phyloP scores from a whole-genome alignment of 2,888 invertebrate genomes.

The Euplagia quadripunctaria region DNA sequence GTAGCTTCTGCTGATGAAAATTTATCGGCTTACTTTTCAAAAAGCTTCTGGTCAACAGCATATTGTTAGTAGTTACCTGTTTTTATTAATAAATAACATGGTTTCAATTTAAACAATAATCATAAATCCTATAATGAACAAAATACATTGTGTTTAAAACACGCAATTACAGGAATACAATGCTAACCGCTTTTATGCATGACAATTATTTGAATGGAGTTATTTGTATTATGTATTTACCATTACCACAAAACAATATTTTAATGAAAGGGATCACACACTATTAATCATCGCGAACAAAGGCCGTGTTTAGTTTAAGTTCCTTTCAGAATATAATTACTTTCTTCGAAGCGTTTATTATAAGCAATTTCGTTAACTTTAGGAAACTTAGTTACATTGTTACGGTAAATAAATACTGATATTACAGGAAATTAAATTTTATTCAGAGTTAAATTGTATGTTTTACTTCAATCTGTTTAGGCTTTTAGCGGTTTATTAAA shows the following conservation, averaged over 20 bases:
- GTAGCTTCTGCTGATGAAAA: background rate
- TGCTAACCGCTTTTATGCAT: conserved; percentile 33
- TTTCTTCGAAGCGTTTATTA: conserved; percentile 54
- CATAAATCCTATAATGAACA: conserved; percentile 7
- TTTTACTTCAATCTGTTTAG: conserved; percentile 22
- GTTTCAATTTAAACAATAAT: conserved; percentile 23
- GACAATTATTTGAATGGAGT: conserved; percentile 50
- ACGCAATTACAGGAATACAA: conserved; percentile 24
- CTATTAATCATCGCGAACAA: conserved; percentile 65
- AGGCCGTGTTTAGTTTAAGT: conserved; percentile 58
- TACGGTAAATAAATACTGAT: conserved; percentile 38
- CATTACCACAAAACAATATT: conserved; percentile 46
- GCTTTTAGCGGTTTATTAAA: background rate
- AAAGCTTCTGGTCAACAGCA: background rate
- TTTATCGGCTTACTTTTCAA: background rate
- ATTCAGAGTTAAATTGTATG: conserved; percentile 31
- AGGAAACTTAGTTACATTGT: conserved; percentile 41
- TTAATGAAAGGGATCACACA: conserved; percentile 53
- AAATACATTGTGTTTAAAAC: conserved; percentile 21
- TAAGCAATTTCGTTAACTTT: conserved; percentile 43
- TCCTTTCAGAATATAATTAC: conserved; percentile 60
- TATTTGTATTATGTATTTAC: conserved; percentile 57
- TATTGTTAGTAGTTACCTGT: background rate
- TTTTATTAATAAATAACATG: background rate
- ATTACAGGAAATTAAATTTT: conserved; percentile 48